phyloP scores from a whole-genome alignment of 2,888 invertebrate species.

The Lissocephala sabroskyi region DNA sequence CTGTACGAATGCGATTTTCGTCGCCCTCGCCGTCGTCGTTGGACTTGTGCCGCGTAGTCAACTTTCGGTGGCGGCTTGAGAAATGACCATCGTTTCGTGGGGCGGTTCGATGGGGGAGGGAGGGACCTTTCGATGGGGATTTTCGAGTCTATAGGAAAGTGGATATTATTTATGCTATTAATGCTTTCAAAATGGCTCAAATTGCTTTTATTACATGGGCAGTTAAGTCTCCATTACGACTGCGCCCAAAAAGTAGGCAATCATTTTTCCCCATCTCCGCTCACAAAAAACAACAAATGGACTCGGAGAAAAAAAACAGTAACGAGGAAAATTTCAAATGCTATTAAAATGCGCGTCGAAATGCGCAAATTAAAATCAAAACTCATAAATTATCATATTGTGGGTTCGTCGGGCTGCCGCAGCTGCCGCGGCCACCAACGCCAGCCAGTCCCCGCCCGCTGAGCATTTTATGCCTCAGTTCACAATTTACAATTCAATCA shows the following conservation, averaged over 20 bases:
- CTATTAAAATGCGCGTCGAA: conserved; percentile 39
- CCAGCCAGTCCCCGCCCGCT: background rate
- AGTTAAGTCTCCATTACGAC: conserved; percentile 64
- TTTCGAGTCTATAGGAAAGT: no score
- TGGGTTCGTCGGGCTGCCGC: background rate
- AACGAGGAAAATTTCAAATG: conserved; percentile 16
- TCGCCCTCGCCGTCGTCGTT: no score
- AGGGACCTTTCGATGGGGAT: no score
- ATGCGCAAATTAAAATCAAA: conserved; percentile 53
- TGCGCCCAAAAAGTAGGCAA: conserved; percentile 16
- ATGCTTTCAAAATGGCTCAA: conserved; percentile 63
- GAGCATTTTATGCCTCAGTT: conserved; percentile 48
- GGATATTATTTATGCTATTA: conserved; percentile 59
- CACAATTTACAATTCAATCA: conserved; percentile 62
- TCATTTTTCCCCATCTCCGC: conserved; percentile 1
- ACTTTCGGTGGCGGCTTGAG: no score
- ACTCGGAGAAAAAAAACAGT: background rate
- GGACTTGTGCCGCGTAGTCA: no score
- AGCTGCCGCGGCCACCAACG: conserved; percentile 11
- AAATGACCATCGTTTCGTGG: no score
- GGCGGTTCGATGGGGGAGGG: no score
- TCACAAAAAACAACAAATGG: background rate
- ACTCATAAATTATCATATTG: conserved; percentile 46
- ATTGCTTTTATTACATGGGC: conserved; percentile 68
- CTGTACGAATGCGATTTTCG: no score